Conservation (phyloP, 30 jellyfish, hydroid and myxozoan species). For the Cassiopea andromeda region DNA sequence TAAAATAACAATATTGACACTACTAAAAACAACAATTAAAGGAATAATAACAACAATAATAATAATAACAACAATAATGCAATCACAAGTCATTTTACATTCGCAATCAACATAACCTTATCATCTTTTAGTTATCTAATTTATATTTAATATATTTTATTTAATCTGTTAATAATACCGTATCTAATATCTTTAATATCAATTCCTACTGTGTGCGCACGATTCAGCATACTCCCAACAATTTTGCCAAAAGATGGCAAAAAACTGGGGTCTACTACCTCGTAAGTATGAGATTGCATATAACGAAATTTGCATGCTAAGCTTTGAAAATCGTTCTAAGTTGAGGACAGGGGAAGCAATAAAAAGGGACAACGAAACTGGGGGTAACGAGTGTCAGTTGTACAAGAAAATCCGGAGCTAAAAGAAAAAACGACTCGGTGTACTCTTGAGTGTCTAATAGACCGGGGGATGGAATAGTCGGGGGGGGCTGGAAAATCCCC, state of each 20-base stretch:
- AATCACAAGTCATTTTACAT: slow-evolving; percentile 38
- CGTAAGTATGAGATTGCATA: no score
- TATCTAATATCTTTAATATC: slow-evolving; percentile 43
- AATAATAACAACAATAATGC: slow-evolving; percentile 23
- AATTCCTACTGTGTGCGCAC: not conserved
- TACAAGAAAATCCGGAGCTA: no score
- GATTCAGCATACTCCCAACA: not conserved
- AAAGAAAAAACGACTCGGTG: no score
- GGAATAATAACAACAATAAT: no score
- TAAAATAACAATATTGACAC: slow-evolving; percentile 14
- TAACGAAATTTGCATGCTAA: no score
- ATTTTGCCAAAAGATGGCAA: not conserved
- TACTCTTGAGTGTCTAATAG: no score
- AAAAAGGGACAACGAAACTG: no score
- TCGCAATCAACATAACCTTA: slow-evolving; percentile 68
- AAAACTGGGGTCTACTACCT: not conserved
- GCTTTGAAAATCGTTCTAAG: no score
- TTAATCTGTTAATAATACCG: slow-evolving; percentile 48
- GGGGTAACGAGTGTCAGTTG: no score
- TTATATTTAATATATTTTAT: slow-evolving; percentile 10
- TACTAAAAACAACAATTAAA: not conserved
- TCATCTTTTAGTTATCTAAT: slow-evolving; percentile 42
- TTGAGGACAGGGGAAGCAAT: no score
- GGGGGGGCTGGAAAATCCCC: no score
- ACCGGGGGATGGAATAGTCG: no score